Evolutionary conservation across 2,113 vertebrate genomes (phyloP).

Genomic region (Probosciger aterrimus): DNA sequence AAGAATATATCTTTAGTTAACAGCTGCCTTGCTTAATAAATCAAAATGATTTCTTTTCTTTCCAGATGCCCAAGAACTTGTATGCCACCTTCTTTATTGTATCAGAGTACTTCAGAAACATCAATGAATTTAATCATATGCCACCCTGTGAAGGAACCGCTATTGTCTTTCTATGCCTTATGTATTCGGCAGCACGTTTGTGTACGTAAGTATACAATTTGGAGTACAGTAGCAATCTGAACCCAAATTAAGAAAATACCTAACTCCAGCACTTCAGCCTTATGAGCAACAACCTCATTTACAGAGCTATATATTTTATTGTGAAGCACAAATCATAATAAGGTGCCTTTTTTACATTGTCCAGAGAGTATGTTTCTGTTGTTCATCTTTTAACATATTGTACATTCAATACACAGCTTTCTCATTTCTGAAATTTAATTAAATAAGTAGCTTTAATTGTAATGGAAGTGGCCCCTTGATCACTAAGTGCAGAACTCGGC

Average conservation of each 20-base stretch:
- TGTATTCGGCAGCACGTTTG: neutral
- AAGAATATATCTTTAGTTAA: neutral
- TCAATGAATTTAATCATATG: neutral
- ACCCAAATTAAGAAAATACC: neutral
- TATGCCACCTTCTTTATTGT: neutral
- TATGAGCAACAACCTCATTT: neutral
- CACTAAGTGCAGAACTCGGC: neutral
- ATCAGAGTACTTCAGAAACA: neutral
- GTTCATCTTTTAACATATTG: neutral
- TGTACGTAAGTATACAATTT: neutral
- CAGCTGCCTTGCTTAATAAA: neutral
- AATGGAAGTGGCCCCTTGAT: neutral
- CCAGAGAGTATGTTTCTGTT: neutral
- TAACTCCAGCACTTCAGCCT: neutral
- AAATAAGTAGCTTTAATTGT: neutral
- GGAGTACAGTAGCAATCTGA: neutral
- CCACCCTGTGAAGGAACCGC: neutral
- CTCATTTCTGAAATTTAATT: neutral
- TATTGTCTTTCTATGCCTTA: neutral
- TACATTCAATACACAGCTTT: neutral
- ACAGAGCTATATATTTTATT: neutral
- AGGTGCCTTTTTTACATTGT: neutral
- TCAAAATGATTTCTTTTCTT: neutral
- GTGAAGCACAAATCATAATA: neutral
- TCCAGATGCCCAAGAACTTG: neutral